These are phyloP conservation scores for Crepidodera aurea DNA, from an alignment of 2,888 invertebrate genomes.

Conservation along the genomic window DNA sequence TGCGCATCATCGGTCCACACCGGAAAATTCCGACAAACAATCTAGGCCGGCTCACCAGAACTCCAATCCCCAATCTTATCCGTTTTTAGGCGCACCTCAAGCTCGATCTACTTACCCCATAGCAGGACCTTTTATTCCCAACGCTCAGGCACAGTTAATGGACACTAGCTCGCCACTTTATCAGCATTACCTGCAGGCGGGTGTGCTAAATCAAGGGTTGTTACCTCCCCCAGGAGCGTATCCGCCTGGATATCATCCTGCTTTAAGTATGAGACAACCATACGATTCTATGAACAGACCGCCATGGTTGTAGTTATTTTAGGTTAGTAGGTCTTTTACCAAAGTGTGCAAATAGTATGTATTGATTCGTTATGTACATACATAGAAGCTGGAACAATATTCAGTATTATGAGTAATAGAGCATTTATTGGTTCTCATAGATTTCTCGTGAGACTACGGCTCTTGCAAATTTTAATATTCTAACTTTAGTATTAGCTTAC, in stretches of 20 bases:
- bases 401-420: background rate
- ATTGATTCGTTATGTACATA: background rate
- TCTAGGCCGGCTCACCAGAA: conserved; percentile 51
- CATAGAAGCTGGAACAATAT: background rate
- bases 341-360: conserved; percentile 16
- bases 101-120: conserved; percentile 66
- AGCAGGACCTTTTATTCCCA: conserved; percentile 69
- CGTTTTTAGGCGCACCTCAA: conserved; percentile 67
- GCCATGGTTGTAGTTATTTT: conserved; percentile 66
- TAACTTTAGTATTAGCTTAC: no score
- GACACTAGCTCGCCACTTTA: conserved; percentile 74
- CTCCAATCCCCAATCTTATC: conserved; percentile 62
- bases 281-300: conserved; percentile 74
- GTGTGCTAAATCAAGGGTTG: conserved; percentile 63
- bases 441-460: no score
- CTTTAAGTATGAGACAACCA: conserved; percentile 75
- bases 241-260: conserved; percentile 70
- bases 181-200: conserved; percentile 75
- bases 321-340: conserved; percentile 16
- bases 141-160: conserved; percentile 63
- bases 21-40: conserved; percentile 57
- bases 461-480: no score
- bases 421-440: no score
- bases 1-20: conserved; percentile 50
- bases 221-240: conserved; percentile 61